Evolutionary conservation across 2,797 vertebrate species (phyloP).

Genomic region (Sebastes aleutianus): DNA sequence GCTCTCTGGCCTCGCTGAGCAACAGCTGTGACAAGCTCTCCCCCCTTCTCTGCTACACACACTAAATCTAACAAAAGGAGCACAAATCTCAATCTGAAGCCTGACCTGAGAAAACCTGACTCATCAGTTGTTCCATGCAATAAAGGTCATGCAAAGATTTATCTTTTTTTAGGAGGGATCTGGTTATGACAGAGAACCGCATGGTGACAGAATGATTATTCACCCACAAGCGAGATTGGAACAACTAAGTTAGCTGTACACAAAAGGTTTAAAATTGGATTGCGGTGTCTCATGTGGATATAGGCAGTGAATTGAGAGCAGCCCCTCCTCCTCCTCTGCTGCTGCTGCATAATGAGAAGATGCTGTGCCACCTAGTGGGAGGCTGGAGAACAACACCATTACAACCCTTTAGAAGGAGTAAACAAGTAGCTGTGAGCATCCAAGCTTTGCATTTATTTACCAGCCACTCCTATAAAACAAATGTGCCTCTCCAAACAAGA

Average conservation of each 20-base stretch:
- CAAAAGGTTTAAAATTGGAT: conserved; percentile 61
- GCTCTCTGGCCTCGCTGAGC: conserved; percentile 8
- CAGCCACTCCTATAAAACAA: conserved; percentile 53
- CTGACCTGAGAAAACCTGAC: conserved; percentile 19
- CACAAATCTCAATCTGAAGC: conserved; percentile 31
- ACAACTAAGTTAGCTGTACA: conserved; percentile 59
- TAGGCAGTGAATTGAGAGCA: conserved; percentile 35
- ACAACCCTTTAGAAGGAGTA: neutral
- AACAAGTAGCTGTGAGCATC: conserved; percentile 53
- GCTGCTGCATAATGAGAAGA: conserved; percentile 61
- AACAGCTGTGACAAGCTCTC: conserved; percentile 12
- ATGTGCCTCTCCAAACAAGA: conserved; percentile 47
- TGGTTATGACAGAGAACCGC: conserved; percentile 33
- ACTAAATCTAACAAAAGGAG: conserved; percentile 25
- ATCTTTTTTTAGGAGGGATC: conserved; percentile 30
- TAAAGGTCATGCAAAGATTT: conserved; percentile 37
- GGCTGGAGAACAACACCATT: conserved; percentile 9
- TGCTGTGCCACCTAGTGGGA: conserved; percentile 81
- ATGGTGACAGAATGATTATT: conserved; percentile 55
- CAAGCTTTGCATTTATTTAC: conserved; percentile 61
- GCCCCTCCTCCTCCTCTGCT: conserved; percentile 36
- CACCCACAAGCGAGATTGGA: conserved; percentile 43
- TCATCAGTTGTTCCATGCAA: conserved; percentile 34
- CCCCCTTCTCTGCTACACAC: neutral
- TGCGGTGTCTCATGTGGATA: conserved; percentile 46